These are phyloP conservation scores for Pseudobourletiella spinata DNA, from an alignment of 1,140 invertebrate genomes.

Conservation along the genomic window DNA sequence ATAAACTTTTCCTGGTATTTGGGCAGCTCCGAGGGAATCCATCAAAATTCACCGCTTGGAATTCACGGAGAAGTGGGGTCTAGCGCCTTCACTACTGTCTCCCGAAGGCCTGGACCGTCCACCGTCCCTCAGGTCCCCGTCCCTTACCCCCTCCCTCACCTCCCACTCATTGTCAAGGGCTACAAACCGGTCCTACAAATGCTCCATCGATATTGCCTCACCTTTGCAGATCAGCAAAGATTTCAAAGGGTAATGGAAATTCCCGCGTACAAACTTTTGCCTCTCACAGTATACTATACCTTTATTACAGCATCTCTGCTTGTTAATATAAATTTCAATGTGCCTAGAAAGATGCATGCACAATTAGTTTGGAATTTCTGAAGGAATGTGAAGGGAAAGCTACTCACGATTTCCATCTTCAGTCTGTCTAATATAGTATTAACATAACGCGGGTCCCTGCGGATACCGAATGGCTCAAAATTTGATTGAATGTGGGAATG, in stretches of 20 bases:
- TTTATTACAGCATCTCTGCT: too few species aligned
- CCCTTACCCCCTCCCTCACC: slow-evolving; percentile 35
- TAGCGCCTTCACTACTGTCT: slow-evolving; percentile 63
- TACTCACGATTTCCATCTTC: too few species aligned
- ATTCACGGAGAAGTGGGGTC: slow-evolving; percentile 90
- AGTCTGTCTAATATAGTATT: too few species aligned
- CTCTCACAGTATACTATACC: too few species aligned
- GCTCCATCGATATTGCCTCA: slow-evolving; percentile 23
- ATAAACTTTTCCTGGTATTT: neutral
- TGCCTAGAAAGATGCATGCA: too few species aligned
- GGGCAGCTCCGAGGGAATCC: neutral
- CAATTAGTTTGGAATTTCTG: too few species aligned
- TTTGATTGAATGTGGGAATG: too few species aligned
- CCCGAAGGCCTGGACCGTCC: slow-evolving; percentile 70
- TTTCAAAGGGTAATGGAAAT: slow-evolving; percentile 28
- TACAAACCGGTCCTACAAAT: slow-evolving; percentile 30
- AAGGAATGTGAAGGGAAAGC: too few species aligned
- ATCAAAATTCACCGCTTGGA: slow-evolving; percentile 88
- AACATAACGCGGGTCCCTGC: too few species aligned
- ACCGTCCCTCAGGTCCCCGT: slow-evolving; percentile 61
- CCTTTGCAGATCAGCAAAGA: slow-evolving; percentile 8
- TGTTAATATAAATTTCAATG: too few species aligned
- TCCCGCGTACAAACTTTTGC: too few species aligned
- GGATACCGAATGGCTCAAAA: too few species aligned
- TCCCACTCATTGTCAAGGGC: slow-evolving; percentile 32